Evolutionary conservation across 1,140 invertebrate genomes (phyloP), one percentile per base, ranked within the genome.

Genomic region (Panagrolaimus sp.): DNA sequence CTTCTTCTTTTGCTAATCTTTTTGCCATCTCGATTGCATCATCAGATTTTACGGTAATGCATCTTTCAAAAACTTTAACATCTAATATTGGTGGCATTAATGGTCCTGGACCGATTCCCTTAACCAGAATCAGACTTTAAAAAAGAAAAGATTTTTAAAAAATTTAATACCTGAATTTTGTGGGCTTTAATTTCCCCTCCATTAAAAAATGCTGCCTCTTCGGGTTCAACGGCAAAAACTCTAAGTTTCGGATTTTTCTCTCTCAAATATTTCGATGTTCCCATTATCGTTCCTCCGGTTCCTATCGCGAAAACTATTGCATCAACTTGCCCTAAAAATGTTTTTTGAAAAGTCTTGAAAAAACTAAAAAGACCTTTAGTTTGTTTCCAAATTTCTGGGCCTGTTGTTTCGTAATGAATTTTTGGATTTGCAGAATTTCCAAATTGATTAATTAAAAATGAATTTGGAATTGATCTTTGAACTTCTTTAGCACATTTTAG

Each of bases 11-110:
- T 4, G 77, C 77, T 3, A 78, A 55, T 32, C 78, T 58, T 48
- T 78, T 79, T 14, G 77, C 75, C 77, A 78, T 78, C 17, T 72
- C 78, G 21, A 78, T 71, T 7, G 77, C 77, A 45, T 79, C 78
- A 26, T 77, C 78, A 24, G 75, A 77, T n/a, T 80, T 75, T 26
- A 78, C 78, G 12, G 71, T 70, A 12, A 78, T 28, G n/a, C 71
- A 71, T 52, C 78, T 72, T 43, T 78, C 71, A 72, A 70, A 75
- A 9, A 80, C 28, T 8, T 32, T 66, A 15, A 55, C 43, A 67
- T 78, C 73, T 43, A 78, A 63, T 21, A 74, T 65, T 5, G 74
- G 71, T 21, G 77, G 77, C 38, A 78, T 78, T 21, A 78, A 63
- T n/a, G n/a, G n/a, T 21, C 76, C 76, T 14, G 75, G 71, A 43